Evolutionary conservation across 2,113 vertebrate genomes (phyloP), one percentile per base, ranked within the genome.

Genomic region (Ageneiosus marmoratus): DNA sequence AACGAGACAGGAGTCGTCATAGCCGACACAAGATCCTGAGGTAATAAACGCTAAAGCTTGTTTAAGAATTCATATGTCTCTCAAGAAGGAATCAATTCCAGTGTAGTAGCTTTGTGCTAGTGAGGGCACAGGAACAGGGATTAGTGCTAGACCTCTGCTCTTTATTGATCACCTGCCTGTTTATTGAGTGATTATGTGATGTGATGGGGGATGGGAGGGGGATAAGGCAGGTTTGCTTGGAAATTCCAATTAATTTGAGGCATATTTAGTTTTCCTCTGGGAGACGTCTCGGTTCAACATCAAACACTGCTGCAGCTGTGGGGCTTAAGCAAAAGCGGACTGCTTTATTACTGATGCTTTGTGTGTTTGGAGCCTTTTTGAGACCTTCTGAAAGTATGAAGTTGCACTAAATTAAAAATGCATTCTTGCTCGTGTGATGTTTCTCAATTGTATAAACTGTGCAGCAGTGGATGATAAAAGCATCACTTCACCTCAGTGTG

Each of bases 21-120:
- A 98, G 97, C 91, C 95, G 98, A 81, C 96, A 97, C 92, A 98
- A 96, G 94, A 96, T 95, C 86, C 96, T 99, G 93, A 97, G 97
- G 97, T 99, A 94, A 88, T 80, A 11, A 82, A 62, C 56, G 34
- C 58, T 77, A 85, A 85, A 84, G 83, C 70, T 85, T 67, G 67
- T 46, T 83, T 81, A 60, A 82, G 44, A 27, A 53, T 86, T 69
- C 41, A 67, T 67, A 51, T 51, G 73, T 62, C 46, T 51, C 51
- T 70, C 48, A 51, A 12, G 53, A 76, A 55, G 63, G 27, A 72
- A 91, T 93, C 89, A 84, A 90, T 92, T 81, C 80, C 81, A 86
- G 83, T 48, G 84, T 79, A 50, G 48, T 48, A 74, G 1, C 72
- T 22, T 32, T 53, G 48, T 34, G 48, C 18, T 34, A 32, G 83